Evolutionary conservation across 2,113 vertebrate genomes (phyloP), one percentile per base, ranked within the genome.

Genomic region (Phycodurus eques): DNA sequence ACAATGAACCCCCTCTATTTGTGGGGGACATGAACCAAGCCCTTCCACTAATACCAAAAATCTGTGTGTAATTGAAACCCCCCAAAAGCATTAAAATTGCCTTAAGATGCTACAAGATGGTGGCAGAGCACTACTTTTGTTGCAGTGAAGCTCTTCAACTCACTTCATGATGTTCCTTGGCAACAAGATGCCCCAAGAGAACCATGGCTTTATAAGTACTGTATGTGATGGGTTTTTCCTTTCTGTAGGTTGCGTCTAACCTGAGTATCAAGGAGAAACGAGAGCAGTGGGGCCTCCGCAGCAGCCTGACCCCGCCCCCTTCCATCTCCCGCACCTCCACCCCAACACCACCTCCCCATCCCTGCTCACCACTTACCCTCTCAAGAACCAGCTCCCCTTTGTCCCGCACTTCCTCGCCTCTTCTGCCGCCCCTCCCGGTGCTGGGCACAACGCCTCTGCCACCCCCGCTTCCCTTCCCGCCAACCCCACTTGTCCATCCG

Each of bases 301-400:
- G 90, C 83, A 92, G 88, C 74, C 87, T 93, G 33, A 93, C 92
- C 57, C 92, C 91, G 15, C 89, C 85, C 2, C 81, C 83, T 14
- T 89, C 88, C 66, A 39, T 84, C 74, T 91, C 89, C 51, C 81
- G 87, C 4, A 67, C 87, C 68, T 90, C 89, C 72, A 89, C 88
- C 39, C 87, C 86, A 0, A 89, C 90, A 1, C 86, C 87, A 4
- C 88, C 85, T 0, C 87, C 91, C 20, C 64, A 80, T 20, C 83
- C 84, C 76, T 86, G 82, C 82, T 88, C 83, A 47, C 88, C 88
- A 1, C 78, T 88, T 13, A 71, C 84, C 77, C 80, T 33, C 4
- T 91, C 92, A 22, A 80, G 83, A 8, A 85, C 88, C 76, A 88
- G 80, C 72, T 93, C 88, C 22, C 92, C 94, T 13, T 47, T 87